phyloP scores from a whole-genome alignment of 2,113 vertebrate genomes.

The Pygoscelis adeliae region DNA sequence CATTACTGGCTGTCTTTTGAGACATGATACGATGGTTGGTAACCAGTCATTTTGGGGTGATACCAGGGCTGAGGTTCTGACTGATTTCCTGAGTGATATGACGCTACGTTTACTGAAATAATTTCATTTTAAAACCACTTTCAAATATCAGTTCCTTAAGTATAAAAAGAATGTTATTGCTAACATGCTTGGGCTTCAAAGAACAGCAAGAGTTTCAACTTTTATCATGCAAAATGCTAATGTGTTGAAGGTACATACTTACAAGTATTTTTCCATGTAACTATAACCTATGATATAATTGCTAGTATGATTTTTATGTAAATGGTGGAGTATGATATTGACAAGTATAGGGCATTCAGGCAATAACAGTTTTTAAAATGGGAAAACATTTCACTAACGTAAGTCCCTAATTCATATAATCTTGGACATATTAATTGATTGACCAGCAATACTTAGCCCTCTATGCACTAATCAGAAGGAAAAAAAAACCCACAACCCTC shows the following conservation, averaged over 20 bases:
- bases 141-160: background rate
- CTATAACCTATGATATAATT: background rate
- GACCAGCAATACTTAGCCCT: background rate
- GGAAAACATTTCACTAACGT: background rate
- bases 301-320: background rate
- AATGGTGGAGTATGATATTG: background rate
- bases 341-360: background rate
- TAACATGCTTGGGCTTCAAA: background rate
- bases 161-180: background rate
- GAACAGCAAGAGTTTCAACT: background rate
- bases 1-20: background rate
- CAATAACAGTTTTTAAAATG: background rate
- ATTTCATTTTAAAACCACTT: background rate
- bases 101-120: background rate
- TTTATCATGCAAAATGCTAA: background rate
- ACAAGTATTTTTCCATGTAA: background rate
- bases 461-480: background rate
- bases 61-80: background rate
- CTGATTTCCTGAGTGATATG: background rate
- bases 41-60: background rate
- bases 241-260: background rate
- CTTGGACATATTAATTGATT: background rate
- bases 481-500: background rate
- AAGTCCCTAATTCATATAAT: background rate
- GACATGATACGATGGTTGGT: background rate